Conservation (phyloP, 2,888 invertebrate species). For the Gasteruption jaculator region DNA sequence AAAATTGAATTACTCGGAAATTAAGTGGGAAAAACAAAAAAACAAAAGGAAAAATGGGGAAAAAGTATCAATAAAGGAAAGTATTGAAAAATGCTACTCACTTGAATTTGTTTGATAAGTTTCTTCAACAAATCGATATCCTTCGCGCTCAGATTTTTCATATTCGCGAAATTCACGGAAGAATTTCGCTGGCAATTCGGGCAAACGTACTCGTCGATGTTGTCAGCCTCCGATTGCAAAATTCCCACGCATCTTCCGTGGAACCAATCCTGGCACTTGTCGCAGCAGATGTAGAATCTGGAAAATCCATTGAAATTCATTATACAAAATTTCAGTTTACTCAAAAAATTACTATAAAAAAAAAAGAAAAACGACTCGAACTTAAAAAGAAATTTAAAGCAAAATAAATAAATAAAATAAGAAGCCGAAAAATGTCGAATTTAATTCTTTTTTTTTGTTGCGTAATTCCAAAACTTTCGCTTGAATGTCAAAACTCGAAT, state of each 20-base stretch:
- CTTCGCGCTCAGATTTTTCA: slow-evolving; percentile 74
- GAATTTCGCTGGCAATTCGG: slow-evolving; percentile 92
- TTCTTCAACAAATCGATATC: slow-evolving; percentile 81
- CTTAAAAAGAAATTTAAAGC: no score
- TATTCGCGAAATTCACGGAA: slow-evolving; percentile 83
- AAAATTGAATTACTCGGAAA: no score
- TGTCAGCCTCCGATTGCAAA: slow-evolving; percentile 87
- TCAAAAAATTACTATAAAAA: neutral
- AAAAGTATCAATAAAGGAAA: slow-evolving; percentile 9
- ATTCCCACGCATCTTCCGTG: slow-evolving; percentile 97
- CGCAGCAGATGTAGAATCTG: slow-evolving; percentile 98
- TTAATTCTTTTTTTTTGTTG: neutral
- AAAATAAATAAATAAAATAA: slow-evolving; percentile 2
- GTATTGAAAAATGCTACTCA: slow-evolving; percentile 38
- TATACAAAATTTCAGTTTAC: neutral
- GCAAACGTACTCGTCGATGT: slow-evolving; percentile 94
- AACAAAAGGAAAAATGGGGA: slow-evolving; percentile 1
- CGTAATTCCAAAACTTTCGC: no score
- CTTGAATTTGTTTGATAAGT: slow-evolving; percentile 85
- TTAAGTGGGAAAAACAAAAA: no score
- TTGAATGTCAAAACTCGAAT: no score
- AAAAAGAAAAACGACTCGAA: no score
- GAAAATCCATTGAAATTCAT: slow-evolving; percentile 23
- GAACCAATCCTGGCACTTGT: slow-evolving; percentile 99
- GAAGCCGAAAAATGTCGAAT: no score